phyloP scores from a whole-genome alignment of 1,140 invertebrate genomes.

The Dendrolimus punctatus region DNA sequence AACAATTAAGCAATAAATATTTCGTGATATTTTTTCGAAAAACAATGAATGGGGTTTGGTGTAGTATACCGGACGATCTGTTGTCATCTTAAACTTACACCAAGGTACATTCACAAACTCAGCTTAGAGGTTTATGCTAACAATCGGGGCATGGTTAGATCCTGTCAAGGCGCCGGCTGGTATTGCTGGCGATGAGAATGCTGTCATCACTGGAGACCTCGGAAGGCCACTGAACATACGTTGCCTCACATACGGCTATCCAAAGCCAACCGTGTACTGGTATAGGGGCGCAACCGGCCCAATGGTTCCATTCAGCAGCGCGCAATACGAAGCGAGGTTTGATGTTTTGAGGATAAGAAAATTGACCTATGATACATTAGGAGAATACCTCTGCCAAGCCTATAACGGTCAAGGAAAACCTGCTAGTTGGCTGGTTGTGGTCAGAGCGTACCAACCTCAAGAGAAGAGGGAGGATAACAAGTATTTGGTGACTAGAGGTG shows the following conservation, averaged over 20 bases:
- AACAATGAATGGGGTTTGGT: too few relatives aligned
- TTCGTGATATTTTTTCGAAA: too few relatives aligned
- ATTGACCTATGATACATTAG: slow-evolving; percentile 80
- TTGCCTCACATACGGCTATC: slow-evolving; percentile 89
- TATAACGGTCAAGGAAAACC: slow-evolving; percentile 87
- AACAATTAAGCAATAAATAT: too few relatives aligned
- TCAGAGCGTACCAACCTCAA: slow-evolving; percentile 80
- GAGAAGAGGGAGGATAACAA: slow-evolving; percentile 42
- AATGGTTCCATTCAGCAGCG: slow-evolving; percentile 80
- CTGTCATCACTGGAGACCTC: slow-evolving; percentile 78
- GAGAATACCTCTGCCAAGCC: slow-evolving; percentile 89
- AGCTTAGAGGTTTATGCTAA: slow-evolving; percentile 36
- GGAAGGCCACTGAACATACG: slow-evolving; percentile 80
- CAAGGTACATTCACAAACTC: slow-evolving; percentile 31
- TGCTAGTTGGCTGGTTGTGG: slow-evolving; percentile 80
- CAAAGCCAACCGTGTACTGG: slow-evolving; percentile 87
- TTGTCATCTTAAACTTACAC: too few relatives aligned
- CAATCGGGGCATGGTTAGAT: slow-evolving; percentile 60
- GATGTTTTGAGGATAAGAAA: slow-evolving; percentile 83
- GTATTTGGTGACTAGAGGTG: slow-evolving; percentile 39
- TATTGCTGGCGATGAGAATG: slow-evolving; percentile 73
- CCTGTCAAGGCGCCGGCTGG: slow-evolving; percentile 63
- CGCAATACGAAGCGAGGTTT: slow-evolving; percentile 80
- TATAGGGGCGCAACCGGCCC: slow-evolving; percentile 79
- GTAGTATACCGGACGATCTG: too few relatives aligned